Evolutionary conservation across 2,797 vertebrate species (phyloP).

Genomic region (Esox lucius): DNA sequence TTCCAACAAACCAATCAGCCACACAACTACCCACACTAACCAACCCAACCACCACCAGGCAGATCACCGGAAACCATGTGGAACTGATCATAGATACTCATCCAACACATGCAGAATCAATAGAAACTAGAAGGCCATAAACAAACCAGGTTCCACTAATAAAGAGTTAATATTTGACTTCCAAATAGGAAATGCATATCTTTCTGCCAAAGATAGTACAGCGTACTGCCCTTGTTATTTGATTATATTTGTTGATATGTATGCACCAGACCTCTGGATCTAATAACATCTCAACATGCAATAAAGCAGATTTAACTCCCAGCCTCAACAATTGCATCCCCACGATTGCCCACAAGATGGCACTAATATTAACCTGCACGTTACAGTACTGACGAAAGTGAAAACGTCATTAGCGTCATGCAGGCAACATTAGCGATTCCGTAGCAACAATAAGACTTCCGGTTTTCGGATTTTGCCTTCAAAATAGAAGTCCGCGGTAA

Average conservation of each 20-base stretch:
- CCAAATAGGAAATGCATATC: constrained; percentile 4
- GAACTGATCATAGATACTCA: constrained; percentile 42
- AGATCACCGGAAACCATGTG: constrained; percentile 38
- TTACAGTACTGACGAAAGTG: neutral
- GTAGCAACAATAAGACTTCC: too few species aligned
- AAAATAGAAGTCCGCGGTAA: too few species aligned
- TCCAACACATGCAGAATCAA: constrained; percentile 32
- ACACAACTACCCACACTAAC: constrained; percentile 3
- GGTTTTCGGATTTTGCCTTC: too few species aligned
- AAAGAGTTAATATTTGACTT: constrained; percentile 8
- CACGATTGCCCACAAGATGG: neutral
- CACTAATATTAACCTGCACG: neutral
- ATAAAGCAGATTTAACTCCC: neutral
- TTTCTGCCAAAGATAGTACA: neutral
- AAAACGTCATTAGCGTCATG: too few species aligned
- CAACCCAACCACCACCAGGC: neutral
- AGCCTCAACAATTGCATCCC: neutral
- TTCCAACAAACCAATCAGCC: constrained; percentile 1
- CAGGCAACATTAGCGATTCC: too few species aligned
- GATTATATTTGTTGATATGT: neutral
- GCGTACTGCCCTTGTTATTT: neutral
- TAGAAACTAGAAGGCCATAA: constrained; percentile 42
- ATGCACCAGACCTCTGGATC: neutral
- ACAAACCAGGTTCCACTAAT: constrained; percentile 30
- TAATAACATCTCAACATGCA: neutral